A percentile compares a stretch with the other conserved stretches of the same genome.
Evolutionary conservation across 2,113 vertebrate species (phyloP).

Genomic region (Muntiacus reevesi): DNA sequence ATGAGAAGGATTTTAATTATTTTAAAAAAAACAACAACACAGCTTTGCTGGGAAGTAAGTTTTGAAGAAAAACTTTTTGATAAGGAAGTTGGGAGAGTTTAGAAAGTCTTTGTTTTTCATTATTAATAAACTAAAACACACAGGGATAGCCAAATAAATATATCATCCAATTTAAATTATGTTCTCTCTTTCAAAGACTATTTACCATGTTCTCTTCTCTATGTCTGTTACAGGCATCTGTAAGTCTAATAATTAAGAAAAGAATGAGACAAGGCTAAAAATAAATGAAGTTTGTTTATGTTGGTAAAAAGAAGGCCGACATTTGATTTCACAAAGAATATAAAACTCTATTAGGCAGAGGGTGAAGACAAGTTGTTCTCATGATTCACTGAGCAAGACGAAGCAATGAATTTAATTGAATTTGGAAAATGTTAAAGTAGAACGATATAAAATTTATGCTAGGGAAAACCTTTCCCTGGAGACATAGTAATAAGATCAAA

Average conservation of each 20-base stretch:
- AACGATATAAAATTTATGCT: neutral
- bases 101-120: neutral
- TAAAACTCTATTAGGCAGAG: neutral
- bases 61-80: neutral
- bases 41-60: neutral
- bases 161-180: neutral
- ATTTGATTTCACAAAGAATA: neutral
- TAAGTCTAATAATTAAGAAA: neutral
- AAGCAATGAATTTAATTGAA: neutral
- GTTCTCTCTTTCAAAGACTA: neutral
- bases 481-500: neutral
- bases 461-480: neutral
- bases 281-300: neutral
- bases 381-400: neutral
- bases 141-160: neutral
- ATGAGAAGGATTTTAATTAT: neutral
- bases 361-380: neutral
- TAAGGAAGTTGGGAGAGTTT: neutral
- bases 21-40: neutral
- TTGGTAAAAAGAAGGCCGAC: neutral
- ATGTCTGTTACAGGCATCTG: neutral
- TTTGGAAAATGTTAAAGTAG: neutral
- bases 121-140: neutral
- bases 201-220: neutral
- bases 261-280: constrained; percentile 27